These are phyloP conservation scores for Hydrolagus colliei DNA, from an alignment of 2,797 vertebrate genomes.

Conservation along the genomic window DNA sequence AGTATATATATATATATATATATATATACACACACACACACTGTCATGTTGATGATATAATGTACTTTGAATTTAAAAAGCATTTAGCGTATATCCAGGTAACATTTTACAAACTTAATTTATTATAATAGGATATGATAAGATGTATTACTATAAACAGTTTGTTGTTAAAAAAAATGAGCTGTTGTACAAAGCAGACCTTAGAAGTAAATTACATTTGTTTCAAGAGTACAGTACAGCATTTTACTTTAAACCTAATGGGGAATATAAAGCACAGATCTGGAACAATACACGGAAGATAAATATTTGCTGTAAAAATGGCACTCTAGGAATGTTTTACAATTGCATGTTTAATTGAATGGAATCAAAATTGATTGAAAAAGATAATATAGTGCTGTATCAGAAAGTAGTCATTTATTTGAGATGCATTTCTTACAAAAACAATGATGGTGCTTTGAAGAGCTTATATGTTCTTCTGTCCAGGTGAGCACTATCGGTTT, in stretches of 20 bases:
- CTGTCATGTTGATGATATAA: not conserved
- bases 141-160: not conserved
- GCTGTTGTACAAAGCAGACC: not conserved
- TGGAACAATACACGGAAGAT: not conserved
- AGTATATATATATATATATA: too few relatives aligned
- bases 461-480: not conserved
- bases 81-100: not conserved
- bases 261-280: not conserved
- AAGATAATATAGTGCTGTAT: not conserved
- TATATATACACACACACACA: not conserved
- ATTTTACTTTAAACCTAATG: not conserved
- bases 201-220: conserved; percentile 5
- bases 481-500: not conserved
- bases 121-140: conserved; percentile 2
- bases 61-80: not conserved
- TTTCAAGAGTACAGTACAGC: conserved; percentile 6
- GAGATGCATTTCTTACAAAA: not conserved
- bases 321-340: not conserved
- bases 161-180: not conserved
- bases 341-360: too few relatives aligned
- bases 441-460: not conserved
- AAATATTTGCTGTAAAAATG: not conserved
- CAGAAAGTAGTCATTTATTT: not conserved
- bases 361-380: conserved; percentile 1
- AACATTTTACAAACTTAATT: conserved; percentile 2